Base-by-base conservation (phyloP, 1,140 invertebrate genomes). In the Brachystomella parvula region DNA sequence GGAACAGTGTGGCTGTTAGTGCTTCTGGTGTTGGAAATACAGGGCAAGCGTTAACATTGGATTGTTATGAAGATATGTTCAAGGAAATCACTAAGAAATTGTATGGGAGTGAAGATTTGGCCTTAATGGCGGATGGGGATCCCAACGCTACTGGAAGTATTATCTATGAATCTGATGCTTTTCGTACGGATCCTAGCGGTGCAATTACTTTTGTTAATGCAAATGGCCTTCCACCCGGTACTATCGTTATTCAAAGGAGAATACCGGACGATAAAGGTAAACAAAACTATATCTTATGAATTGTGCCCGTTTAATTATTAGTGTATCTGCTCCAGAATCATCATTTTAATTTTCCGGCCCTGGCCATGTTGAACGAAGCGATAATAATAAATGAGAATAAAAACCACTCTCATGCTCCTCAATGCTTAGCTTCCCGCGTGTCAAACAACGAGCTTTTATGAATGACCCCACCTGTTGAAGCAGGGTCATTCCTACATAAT, bases 61-160 rank as follows among this genome's bases (percentile, higher is more conserved):
- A 70, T 56, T 67, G 69, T 49, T 70, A 86, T 75, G 85, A 87
- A 76, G 85, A 87, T 71, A 86, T 86, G 83, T 87, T 89, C 76
- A 91, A 92, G 78, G 90, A 93, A 81, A 92, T 92, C 73, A 92
- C 89, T 49, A 85, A 89, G 74, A 93, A 93, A 81, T 80, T 92
- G 57, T 93, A 93, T 77, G 89, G 89, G 61, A 89, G 91, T 76
- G 89, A 91, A 79, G 84, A 84, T 21, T 60, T 69, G 1, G 61
- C 70, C 1, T 64, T 69, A 64, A 61, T 69, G 3, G 62, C 63
- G 28, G 71, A 66, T 24, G 64, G 66, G 19, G 44, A 29, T 17
- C 26, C 31, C 12, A 29, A 3, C 12, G 15, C 64, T 28, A 47
- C 63, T 64, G 24, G 47, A 17, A 69, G 57, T 57, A 53, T 73